Evolutionary conservation across 2,888 invertebrate genomes (phyloP).

Genomic region (Campaea margaritaria): DNA sequence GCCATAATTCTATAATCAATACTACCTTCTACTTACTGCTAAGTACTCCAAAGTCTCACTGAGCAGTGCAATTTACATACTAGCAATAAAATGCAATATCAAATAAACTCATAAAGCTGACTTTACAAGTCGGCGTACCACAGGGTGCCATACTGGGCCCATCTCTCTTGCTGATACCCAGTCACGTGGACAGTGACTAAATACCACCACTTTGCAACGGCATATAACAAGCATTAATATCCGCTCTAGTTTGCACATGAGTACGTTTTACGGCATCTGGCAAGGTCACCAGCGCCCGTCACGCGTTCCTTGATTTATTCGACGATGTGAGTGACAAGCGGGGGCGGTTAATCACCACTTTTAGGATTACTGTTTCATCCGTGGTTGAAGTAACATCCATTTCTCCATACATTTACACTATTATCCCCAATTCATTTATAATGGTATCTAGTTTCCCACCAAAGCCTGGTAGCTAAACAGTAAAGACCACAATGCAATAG

Average conservation of each 20-base stretch:
- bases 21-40: no score
- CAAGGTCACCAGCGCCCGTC: constrained; percentile 60
- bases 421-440: no score
- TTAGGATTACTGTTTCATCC: neutral
- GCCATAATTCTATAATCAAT: no score
- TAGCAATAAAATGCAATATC: no score
- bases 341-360: constrained; percentile 8
- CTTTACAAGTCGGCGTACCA: constrained; percentile 5
- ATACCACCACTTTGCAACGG: constrained; percentile 16
- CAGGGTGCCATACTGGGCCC: constrained; percentile 12
- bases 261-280: constrained; percentile 48
- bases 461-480: no score
- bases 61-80: no score
- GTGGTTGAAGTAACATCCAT: no score
- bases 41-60: no score
- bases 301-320: constrained; percentile 59
- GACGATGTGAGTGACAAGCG: constrained; percentile 43
- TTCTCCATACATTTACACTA: no score
- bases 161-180: neutral
- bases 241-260: constrained; percentile 40
- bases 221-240: constrained; percentile 16
- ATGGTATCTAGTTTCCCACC: no score
- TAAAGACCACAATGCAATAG: neutral
- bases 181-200: neutral
- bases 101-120: neutral